phyloP scores from a whole-genome alignment of 35 echinoderm and acorn worm genomes.

The Amphiura filiformis region DNA sequence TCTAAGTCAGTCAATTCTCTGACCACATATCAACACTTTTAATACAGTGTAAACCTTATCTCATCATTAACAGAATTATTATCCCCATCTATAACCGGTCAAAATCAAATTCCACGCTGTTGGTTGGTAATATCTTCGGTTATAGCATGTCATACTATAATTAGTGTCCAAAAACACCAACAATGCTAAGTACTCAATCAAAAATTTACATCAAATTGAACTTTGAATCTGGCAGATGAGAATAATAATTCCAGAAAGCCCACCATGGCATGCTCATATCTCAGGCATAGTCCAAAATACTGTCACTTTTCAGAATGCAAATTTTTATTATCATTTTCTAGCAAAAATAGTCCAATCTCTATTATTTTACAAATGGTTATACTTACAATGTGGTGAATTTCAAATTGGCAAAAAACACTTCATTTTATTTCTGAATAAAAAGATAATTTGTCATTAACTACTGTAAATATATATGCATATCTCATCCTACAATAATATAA shows the following conservation, averaged over 20 bases:
- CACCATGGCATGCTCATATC: slow-evolving; percentile 7
- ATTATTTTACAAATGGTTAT: slow-evolving; percentile 4
- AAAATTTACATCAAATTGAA: not conserved
- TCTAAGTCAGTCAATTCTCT: not conserved
- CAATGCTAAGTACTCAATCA: no score
- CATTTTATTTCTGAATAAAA: not conserved
- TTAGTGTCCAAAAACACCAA: no score
- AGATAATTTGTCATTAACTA: not conserved
- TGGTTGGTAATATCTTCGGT: not conserved
- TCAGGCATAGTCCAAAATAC: slow-evolving; percentile 11
- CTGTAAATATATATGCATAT: slow-evolving; percentile 15
- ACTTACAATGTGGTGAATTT: slow-evolving; percentile 6
- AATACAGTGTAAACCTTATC: not conserved
- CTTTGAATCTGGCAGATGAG: not conserved
- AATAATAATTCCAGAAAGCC: not conserved
- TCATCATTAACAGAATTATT: not conserved
- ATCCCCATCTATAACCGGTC: not conserved
- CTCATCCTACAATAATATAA: slow-evolving; percentile 2
- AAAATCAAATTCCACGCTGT: not conserved
- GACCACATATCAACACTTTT: not conserved
- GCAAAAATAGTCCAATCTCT: slow-evolving; percentile 14
- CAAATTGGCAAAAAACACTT: not conserved
- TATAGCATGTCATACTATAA: not conserved
- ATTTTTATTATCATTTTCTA: slow-evolving; percentile 10
- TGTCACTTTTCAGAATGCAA: slow-evolving; percentile 4